Percentiles rank a stretch among this genome's conserved stretches.
These are phyloP conservation scores for Calonectris borealis DNA, from an alignment of 2,113 vertebrate genomes.

Conservation along the genomic window DNA sequence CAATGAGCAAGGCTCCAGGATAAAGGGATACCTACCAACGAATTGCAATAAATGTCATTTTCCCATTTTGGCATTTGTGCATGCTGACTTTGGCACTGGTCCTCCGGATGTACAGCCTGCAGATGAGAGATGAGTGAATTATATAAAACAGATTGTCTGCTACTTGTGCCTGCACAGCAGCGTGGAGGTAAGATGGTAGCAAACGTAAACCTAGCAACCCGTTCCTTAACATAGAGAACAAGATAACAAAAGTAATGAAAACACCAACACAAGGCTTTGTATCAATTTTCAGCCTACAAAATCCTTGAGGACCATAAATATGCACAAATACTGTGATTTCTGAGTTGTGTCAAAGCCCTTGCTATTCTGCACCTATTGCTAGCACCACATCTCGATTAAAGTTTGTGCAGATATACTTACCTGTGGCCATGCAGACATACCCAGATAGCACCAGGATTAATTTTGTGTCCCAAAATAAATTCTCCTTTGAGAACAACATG, in stretches of 20 bases:
- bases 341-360: background rate
- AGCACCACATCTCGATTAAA: background rate
- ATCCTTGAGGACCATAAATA: background rate
- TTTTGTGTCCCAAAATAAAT: background rate
- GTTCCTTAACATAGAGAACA: background rate
- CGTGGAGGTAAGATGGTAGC: background rate
- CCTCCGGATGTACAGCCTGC: background rate
- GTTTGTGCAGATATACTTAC: background rate
- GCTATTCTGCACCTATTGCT: background rate
- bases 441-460: background rate
- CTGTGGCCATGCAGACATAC: background rate
- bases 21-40: background rate
- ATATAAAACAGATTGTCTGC: background rate
- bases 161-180: background rate
- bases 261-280: background rate
- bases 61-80: background rate
- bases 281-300: background rate
- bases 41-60: background rate
- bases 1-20: background rate
- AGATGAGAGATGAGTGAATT: background rate
- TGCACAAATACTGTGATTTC: background rate
- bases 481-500: rapidly evolving
- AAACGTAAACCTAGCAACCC: background rate
- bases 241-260: background rate
- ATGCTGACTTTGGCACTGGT: background rate